Conservation (phyloP, 2,797 vertebrate genomes). For the Typhlichthys subterraneus region DNA sequence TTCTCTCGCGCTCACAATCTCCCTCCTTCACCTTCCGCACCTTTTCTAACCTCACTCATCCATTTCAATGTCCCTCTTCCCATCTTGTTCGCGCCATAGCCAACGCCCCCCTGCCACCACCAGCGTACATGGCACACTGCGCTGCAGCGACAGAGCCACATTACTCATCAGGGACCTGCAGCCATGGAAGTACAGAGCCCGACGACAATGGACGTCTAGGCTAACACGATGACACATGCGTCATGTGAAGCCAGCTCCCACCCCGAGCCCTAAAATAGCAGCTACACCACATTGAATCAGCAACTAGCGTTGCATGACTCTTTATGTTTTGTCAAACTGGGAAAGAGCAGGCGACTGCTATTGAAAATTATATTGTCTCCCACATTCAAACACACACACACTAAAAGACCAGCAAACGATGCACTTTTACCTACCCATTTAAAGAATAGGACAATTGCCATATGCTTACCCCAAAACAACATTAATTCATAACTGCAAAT, state of each 20-base stretch:
- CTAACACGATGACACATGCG: conserved; percentile 50
- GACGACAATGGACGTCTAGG: conserved; percentile 33
- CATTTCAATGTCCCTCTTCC: conserved; percentile 1
- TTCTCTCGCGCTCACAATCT: not conserved
- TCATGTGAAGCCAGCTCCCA: conserved; percentile 39
- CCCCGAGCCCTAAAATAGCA: conserved; percentile 55
- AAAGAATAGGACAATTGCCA: not conserved
- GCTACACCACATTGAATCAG: conserved; percentile 36
- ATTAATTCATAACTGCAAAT: conserved; percentile 4
- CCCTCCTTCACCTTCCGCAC: conserved; percentile 1
- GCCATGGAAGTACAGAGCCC: conserved; percentile 54
- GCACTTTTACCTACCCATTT: not conserved
- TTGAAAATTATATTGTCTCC: conserved; percentile 8
- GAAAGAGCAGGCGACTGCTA: not conserved
- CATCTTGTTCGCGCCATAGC: not conserved
- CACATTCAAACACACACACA: conserved; percentile 1
- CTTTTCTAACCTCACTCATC: conserved; percentile 5
- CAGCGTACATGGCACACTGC: conserved; percentile 61
- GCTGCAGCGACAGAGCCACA: conserved; percentile 66
- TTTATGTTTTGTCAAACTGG: conserved; percentile 33
- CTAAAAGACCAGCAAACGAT: not conserved
- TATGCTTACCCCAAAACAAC: not conserved
- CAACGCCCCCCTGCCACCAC: conserved; percentile 14
- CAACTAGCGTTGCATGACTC: conserved; percentile 15
- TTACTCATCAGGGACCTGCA: conserved; percentile 71